Evolutionary conservation across 2,797 vertebrate species (phyloP), one percentile per base, ranked within the genome.

Genomic region (Sparidentex hasta): DNA sequence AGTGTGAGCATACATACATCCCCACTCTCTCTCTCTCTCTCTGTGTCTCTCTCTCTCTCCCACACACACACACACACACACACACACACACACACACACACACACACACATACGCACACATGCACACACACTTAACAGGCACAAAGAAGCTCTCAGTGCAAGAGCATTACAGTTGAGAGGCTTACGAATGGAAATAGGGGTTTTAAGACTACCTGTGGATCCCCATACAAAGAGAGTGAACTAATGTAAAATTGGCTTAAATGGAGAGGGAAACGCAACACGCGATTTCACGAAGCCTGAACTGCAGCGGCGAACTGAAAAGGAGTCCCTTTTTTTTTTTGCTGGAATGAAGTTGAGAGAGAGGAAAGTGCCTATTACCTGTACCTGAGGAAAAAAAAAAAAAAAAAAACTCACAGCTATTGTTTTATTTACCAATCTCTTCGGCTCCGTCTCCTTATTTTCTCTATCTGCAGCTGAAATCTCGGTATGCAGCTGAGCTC

Each of bases 161-260:
- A 81, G 82, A 85, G 86, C 81, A 90, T 91, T 90, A 86, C 68
- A 78, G 76, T 78, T 89, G 87, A 93, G 88, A 92, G 87, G 90
- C 88, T 92, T 93, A 90, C 80, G 76, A 74, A 81, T 88, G 75
- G 74, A 88, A 87, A 90, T 70, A 64, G 78, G 78, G 84, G 73
- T 87, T 90, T 90, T 85, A 84, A 78, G 77, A 84, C 83, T 68
- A 89, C 92, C 92, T 92, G 92, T 91, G 81, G 90, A 90, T 88
- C 83, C 70, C 38, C 59, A 77, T 71, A 76, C 73, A 90, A 84
- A 89, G 76, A 72, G 66, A 83, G 66, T 29, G 72, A 89, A 81
- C 78, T 81, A 66, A 86, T 87, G 81, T 81, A 73, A 77, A 89
- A 89, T 75, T 81, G 71, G 70, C 77, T 78, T 71, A 57, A 71